Evolutionary conservation across 1,140 invertebrate species (phyloP), one percentile per base, ranked within the genome.

Genomic region (Aplysia californica): DNA sequence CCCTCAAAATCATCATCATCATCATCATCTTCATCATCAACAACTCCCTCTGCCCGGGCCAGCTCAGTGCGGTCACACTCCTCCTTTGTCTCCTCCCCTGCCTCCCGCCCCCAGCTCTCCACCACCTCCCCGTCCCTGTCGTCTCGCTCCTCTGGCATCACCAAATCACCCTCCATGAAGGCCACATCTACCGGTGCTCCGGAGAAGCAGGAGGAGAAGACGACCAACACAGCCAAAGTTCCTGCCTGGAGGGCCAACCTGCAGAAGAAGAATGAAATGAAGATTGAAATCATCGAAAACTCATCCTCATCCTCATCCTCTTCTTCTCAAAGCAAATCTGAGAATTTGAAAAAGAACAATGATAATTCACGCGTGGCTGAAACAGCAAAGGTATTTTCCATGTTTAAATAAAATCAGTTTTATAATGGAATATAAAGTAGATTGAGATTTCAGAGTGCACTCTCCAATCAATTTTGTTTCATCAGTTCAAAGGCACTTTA

Each of bases 281-380:
- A 86, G 79, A 85, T 85, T 70, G 85, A 85, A 78, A 84, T 86
- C 4, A 84, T 85, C 26, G 85, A 86, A 38, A 85, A 80, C 31
- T 58, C 78, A 29, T 39, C 78, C 50, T 10, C 38, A 29, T 21
- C 38, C 68, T 35, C 64, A 59, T 70, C 68, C 66, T 66, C 64
- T 2, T 61, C 58, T 10, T 66, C 31, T 31, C 56, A 61, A 29
- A 38, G 3, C 36, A 73, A 38, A 3, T n/a, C 56, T n/a, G 71
- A 73, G 23, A 26, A 39, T 64, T 23, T 64, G 41, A 73, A 23
- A 18, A 73, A 64, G 18, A n/a, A 21, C 6, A n/a, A 1, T 39
- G 59, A 64, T 26, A 59, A 71, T 3, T n/a, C 3, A 23, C 61
- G 44, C 20, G 29, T 26, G 3, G 6, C 1, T 38, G 21, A 38